Conservation (phyloP, 2,888 invertebrate genomes). For the Nephrotoma appendiculata region DNA sequence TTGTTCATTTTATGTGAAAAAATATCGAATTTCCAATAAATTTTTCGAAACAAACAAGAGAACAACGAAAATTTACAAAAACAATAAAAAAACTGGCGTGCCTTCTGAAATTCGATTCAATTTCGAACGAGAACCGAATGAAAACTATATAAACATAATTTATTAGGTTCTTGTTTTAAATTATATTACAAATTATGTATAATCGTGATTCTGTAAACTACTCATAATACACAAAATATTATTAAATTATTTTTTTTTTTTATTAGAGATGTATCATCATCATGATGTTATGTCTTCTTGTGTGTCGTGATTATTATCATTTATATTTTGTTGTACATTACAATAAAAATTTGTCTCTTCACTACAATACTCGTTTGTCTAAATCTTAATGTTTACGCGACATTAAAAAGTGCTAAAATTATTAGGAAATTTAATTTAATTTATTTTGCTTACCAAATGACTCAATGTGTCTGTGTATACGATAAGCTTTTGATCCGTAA, state of each 20-base stretch:
- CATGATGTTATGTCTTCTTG: background rate
- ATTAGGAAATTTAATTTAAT: background rate
- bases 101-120: background rate
- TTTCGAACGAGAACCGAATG: background rate
- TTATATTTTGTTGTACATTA: background rate
- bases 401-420: background rate
- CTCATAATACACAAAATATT: background rate
- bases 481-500: background rate
- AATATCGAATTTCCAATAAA: background rate
- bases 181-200: background rate
- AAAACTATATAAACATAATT: background rate
- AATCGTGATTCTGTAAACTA: background rate
- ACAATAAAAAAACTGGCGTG: background rate
- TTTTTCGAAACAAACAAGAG: background rate
- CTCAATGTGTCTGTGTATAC: background rate
- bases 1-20: background rate
- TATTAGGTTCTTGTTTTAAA: background rate
- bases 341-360: background rate
- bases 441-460: background rate
- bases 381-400: background rate
- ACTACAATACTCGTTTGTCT: too few relatives aligned
- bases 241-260: background rate
- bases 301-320: background rate
- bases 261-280: background rate
- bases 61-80: background rate